Percentiles rank a stretch among this genome's conserved stretches.
phyloP scores from a whole-genome alignment of 2,888 invertebrate genomes.

The Alloscopus bannaensis region DNA sequence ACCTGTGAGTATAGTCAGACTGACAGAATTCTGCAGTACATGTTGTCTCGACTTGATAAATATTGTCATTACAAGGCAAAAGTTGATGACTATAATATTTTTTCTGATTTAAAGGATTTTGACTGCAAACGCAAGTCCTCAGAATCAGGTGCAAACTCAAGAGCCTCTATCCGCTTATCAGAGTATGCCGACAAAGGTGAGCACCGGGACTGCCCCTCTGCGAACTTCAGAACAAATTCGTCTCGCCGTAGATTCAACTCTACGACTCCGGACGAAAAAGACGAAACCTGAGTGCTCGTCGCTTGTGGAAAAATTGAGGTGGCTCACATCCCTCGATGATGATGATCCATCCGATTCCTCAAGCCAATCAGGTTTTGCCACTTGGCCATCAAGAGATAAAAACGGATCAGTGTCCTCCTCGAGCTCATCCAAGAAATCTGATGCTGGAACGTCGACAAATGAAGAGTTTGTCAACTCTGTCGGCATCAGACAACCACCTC shows the following conservation, averaged over 20 bases:
- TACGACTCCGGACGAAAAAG: constrained; percentile 77
- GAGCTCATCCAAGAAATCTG: constrained; percentile 68
- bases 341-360: constrained; percentile 77
- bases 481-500: constrained; percentile 67
- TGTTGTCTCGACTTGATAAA: not conserved
- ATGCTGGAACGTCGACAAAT: constrained; percentile 71
- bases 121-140: constrained; percentile 45
- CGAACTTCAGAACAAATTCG: constrained; percentile 73
- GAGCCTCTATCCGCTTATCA: constrained; percentile 51
- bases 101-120: constrained; percentile 28
- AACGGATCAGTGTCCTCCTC: constrained; percentile 68
- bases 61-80: not conserved
- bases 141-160: constrained; percentile 60
- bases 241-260: constrained; percentile 81
- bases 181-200: constrained; percentile 66
- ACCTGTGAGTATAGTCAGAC: constrained; percentile 42
- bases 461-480: constrained; percentile 71
- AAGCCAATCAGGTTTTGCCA: constrained; percentile 70
- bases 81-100: constrained; percentile 4
- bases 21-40: no score
- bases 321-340: constrained; percentile 90
- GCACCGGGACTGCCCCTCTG: constrained; percentile 72
- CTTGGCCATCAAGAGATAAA: constrained; percentile 72
- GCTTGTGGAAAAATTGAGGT: constrained; percentile 89
- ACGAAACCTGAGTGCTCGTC: constrained; percentile 79